These are phyloP conservation scores for Ligdia adustata DNA, from an alignment of 2,888 invertebrate genomes.

Conservation along the genomic window DNA sequence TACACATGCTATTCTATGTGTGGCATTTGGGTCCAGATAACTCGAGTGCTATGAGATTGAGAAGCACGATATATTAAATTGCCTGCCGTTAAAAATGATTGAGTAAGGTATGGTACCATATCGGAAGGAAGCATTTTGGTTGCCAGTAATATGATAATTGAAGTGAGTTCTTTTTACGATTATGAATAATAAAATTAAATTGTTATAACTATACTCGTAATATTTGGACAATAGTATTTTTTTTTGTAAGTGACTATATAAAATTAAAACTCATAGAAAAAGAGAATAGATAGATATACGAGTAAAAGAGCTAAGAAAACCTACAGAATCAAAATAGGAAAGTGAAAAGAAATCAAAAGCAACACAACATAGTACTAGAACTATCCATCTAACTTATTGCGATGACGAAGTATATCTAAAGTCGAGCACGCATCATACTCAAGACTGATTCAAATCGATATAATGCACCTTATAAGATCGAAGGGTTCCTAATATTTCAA, in stretches of 20 bases:
- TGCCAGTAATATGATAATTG: too few species aligned
- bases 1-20: conserved; percentile 18
- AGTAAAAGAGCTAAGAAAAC: too few species aligned
- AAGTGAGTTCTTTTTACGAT: too few species aligned
- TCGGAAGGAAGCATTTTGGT: too few species aligned
- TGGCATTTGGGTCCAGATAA: conserved; percentile 26
- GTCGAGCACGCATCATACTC: conserved; percentile 22
- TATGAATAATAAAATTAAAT: too few species aligned
- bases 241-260: too few species aligned
- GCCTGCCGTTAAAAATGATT: conserved; percentile 4
- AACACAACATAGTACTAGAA: conserved; percentile 25
- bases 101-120: neutral
- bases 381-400: conserved; percentile 54
- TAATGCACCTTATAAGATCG: too few species aligned
- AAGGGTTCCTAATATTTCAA: neutral
- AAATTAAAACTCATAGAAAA: too few species aligned
- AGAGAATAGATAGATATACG: too few species aligned
- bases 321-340: conserved; percentile 47
- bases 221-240: too few species aligned
- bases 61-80: conserved; percentile 8
- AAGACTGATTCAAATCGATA: too few species aligned
- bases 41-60: conserved; percentile 3
- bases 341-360: conserved; percentile 58
- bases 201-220: too few species aligned
- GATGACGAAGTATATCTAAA: conserved; percentile 50